Percentiles rank a stretch among this genome's conserved stretches.
Evolutionary conservation across 2,113 vertebrate species (phyloP).

Genomic region (Otus sunia): DNA sequence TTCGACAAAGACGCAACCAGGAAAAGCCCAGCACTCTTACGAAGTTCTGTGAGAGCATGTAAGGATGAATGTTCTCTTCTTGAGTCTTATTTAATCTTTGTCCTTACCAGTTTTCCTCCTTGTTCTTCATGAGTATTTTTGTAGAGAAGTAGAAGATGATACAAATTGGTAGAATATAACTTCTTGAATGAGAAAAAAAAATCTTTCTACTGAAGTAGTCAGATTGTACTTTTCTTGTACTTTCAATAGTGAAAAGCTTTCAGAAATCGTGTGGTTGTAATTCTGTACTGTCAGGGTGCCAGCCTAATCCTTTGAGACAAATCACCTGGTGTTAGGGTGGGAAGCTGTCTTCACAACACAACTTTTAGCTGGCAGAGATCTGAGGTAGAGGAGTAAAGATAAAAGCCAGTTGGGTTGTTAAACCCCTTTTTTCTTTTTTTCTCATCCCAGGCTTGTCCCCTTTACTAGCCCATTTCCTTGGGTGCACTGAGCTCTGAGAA

Average conservation of each 20-base stretch:
- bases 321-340: not conserved
- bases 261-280: not conserved
- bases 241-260: not conserved
- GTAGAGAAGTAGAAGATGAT: not conserved
- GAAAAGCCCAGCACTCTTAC: constrained; percentile 95
- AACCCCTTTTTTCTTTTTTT: not conserved
- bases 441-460: not conserved
- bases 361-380: not conserved
- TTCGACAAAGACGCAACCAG: constrained; percentile 95
- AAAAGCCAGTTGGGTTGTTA: not conserved
- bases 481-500: not conserved
- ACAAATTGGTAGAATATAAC: not conserved
- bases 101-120: not conserved
- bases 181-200: not conserved
- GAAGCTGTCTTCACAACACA: not conserved
- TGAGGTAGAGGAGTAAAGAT: not conserved
- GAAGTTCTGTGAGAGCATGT: constrained; percentile 98
- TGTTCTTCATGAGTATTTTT: not conserved
- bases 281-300: not conserved
- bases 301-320: not conserved
- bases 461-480: not conserved
- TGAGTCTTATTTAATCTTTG: not conserved
- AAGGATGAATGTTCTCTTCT: constrained; percentile 63
- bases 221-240: not conserved
- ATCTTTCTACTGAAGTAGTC: not conserved